Conservation (phyloP, 2,113 vertebrate species). For the Oceanites oceanicus region DNA sequence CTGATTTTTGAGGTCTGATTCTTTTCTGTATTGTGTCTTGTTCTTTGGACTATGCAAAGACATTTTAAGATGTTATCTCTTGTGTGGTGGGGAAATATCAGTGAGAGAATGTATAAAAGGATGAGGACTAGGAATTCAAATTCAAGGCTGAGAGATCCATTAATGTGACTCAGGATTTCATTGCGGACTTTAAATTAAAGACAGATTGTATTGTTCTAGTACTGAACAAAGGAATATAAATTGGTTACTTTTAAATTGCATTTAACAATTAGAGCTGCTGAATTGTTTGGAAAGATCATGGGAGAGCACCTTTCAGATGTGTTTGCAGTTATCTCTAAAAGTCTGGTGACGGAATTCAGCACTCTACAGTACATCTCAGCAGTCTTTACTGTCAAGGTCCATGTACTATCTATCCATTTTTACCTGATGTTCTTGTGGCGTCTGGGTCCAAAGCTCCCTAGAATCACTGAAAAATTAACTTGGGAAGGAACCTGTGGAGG, state of each 20-base stretch:
- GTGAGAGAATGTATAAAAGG: background rate
- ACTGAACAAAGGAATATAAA: background rate
- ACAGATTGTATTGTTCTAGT: background rate
- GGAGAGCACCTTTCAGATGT: background rate
- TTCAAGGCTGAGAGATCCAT: background rate
- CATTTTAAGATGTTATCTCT: background rate
- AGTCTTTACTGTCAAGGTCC: background rate
- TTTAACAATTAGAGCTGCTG: background rate
- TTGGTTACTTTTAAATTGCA: background rate
- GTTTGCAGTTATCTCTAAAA: background rate
- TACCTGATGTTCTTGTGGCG: background rate
- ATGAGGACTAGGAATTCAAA: background rate
- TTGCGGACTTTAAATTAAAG: background rate
- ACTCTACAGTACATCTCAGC: background rate
- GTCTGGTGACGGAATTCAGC: background rate
- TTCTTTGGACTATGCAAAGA: background rate
- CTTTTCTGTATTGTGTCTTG: background rate
- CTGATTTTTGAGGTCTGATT: background rate
- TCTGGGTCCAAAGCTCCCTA: background rate
- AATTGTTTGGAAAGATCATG: background rate
- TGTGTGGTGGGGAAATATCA: rapidly evolving
- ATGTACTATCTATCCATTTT: background rate
- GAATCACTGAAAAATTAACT: background rate
- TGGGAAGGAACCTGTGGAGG: background rate
- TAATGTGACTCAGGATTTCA: background rate